Evolutionary conservation across 2,113 vertebrate species (phyloP).

Genomic region (Perccottus glenii): DNA sequence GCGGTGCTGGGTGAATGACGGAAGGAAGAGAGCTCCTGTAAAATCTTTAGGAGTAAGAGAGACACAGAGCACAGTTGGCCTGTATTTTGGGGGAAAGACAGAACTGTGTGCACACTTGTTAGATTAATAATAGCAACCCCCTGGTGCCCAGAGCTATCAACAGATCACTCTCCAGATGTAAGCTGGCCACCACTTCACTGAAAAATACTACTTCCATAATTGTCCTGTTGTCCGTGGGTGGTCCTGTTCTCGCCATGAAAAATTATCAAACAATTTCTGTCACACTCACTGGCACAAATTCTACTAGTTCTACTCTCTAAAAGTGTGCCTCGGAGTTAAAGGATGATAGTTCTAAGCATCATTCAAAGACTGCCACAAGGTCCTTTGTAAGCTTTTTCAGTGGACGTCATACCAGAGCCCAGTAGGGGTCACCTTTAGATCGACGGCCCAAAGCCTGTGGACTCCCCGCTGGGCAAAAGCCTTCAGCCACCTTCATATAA

Average conservation of each 20-base stretch:
- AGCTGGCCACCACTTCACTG: conserved; percentile 16
- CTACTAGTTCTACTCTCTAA: too few species aligned
- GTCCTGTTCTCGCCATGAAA: conserved; percentile 26
- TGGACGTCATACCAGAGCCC: conserved; percentile 29
- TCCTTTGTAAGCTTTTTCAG: conserved; percentile 28
- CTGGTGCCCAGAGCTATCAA: conserved; percentile 15
- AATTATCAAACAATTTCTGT: conserved; percentile 27
- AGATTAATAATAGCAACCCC: conserved; percentile 23
- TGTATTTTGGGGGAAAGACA: neutral
- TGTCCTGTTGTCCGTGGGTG: conserved; percentile 25
- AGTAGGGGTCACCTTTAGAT: conserved; percentile 55
- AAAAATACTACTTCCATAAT: conserved; percentile 21
- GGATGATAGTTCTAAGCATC: neutral
- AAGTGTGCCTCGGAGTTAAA: too few species aligned
- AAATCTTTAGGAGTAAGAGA: conserved; percentile 1
- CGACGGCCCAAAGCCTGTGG: conserved; percentile 31
- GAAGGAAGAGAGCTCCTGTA: neutral
- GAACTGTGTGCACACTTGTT: neutral
- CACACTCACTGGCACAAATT: neutral
- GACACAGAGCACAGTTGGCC: neutral
- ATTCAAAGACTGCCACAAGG: conserved; percentile 8
- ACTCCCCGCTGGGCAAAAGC: conserved; percentile 42
- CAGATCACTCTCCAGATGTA: conserved; percentile 29
- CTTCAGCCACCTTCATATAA: conserved; percentile 14
- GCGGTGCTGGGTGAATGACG: conserved; percentile 8